phyloP scores from a whole-genome alignment of 2,797 vertebrate genomes.

The Tinamus major region DNA sequence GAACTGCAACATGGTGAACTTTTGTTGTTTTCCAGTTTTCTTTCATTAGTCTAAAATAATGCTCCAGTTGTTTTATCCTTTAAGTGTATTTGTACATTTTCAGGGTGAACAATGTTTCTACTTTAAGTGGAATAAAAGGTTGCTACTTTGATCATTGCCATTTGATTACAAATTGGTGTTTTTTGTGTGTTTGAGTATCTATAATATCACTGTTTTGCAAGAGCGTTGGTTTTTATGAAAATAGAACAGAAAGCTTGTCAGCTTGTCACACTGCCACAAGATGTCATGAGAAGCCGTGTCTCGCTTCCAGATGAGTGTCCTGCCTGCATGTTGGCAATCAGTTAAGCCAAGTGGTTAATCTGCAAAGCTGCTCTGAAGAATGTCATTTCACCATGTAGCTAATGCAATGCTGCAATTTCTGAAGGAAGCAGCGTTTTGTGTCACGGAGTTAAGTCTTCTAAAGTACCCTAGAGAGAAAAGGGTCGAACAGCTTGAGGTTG shows the following conservation, averaged over 20 bases:
- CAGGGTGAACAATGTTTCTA: background rate
- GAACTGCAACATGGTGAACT: background rate
- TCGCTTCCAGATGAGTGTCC: background rate
- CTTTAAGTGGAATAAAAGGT: background rate
- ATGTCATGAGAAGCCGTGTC: slow-evolving; percentile 49
- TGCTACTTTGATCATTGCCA: background rate
- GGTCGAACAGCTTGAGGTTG: background rate
- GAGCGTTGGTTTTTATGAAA: background rate
- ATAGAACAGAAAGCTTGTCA: background rate
- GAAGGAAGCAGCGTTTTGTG: background rate
- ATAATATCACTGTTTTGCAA: background rate
- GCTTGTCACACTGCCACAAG: slow-evolving; percentile 56
- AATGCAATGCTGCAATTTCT: fast-evolving
- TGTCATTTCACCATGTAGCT: background rate
- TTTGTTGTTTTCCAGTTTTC: background rate
- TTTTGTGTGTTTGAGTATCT: background rate
- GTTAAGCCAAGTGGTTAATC: background rate
- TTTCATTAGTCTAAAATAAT: background rate
- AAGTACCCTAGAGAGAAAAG: background rate
- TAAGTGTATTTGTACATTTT: background rate
- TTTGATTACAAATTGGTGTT: background rate
- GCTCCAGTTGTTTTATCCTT: background rate
- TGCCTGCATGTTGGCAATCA: fast-evolving
- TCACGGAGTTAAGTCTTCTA: background rate
- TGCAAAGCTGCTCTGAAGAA: background rate